Evolutionary conservation across 2,888 invertebrate genomes (phyloP).

Genomic region (Halictus ligatus): DNA sequence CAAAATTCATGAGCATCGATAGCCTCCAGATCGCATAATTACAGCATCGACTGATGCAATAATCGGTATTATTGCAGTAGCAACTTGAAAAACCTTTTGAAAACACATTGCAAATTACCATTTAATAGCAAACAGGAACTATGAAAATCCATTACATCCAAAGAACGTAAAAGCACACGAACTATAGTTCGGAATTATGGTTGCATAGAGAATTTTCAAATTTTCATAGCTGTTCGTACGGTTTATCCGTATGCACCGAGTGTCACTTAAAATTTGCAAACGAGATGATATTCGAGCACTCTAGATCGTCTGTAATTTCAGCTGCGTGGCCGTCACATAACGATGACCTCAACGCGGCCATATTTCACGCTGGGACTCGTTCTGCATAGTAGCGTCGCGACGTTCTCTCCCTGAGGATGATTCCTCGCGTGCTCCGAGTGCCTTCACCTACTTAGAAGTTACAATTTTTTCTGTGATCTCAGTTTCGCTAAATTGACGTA

Average conservation of each 20-base stretch:
- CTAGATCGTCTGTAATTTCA: constrained; percentile 58
- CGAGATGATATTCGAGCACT: constrained; percentile 49
- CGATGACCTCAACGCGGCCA: constrained; percentile 48
- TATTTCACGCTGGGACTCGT: constrained; percentile 61
- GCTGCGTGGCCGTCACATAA: constrained; percentile 45
- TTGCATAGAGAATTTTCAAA: neutral
- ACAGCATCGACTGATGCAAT: neutral
- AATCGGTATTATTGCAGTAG: neutral
- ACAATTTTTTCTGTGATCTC: neutral
- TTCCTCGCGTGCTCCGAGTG: constrained; percentile 31
- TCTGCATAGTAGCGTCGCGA: constrained; percentile 59
- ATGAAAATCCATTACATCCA: no score
- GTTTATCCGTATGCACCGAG: neutral
- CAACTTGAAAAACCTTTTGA: neutral
- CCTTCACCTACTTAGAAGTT: constrained; percentile 46
- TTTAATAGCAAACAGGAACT: neutral
- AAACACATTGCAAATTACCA: neutral
- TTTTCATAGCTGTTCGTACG: constrained; percentile 18
- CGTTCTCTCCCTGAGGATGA: constrained; percentile 39
- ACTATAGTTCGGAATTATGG: neutral
- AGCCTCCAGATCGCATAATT: neutral
- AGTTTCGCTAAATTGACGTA: constrained; percentile 18
- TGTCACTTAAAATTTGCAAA: constrained; percentile 29
- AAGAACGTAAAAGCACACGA: neutral
- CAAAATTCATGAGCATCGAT: neutral